phyloP scores from a whole-genome alignment of 2,888 invertebrate genomes.

The Lithophane semibrunnea region DNA sequence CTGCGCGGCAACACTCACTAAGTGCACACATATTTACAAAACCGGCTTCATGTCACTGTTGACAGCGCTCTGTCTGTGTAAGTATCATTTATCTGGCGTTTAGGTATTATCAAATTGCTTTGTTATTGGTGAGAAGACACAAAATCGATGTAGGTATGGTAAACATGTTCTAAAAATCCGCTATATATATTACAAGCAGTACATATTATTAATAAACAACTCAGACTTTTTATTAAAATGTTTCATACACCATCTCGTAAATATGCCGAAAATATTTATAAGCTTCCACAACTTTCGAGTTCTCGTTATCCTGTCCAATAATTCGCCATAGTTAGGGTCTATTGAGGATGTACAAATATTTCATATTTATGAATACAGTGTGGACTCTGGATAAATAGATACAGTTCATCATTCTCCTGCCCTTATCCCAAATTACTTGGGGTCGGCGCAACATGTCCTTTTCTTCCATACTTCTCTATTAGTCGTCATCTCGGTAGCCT shows the following conservation, averaged over 20 bases:
- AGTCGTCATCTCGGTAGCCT: background rate
- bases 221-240: conserved; percentile 17
- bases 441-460: background rate
- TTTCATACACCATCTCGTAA: conserved; percentile 31
- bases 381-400: conserved; percentile 1
- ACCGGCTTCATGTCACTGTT: too few relatives aligned
- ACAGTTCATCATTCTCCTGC: background rate
- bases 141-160: background rate
- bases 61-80: too few relatives aligned
- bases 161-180: background rate
- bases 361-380: conserved; percentile 32
- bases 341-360: conserved; percentile 32
- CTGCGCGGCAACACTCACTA: too few relatives aligned
- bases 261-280: conserved; percentile 47
- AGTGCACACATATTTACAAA: too few relatives aligned
- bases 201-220: conserved; percentile 7
- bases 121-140: background rate
- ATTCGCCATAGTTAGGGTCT: conserved; percentile 44
- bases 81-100: background rate
- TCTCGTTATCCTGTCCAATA: conserved; percentile 54
- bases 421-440: background rate
- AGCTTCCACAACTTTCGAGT: conserved; percentile 41
- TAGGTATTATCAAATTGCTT: conserved; percentile 2
- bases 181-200: conserved; percentile 5
- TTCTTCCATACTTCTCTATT: background rate